These are phyloP conservation scores for Nymphalis io DNA, from an alignment of 1,140 invertebrate species.

Conservation along the genomic window DNA sequence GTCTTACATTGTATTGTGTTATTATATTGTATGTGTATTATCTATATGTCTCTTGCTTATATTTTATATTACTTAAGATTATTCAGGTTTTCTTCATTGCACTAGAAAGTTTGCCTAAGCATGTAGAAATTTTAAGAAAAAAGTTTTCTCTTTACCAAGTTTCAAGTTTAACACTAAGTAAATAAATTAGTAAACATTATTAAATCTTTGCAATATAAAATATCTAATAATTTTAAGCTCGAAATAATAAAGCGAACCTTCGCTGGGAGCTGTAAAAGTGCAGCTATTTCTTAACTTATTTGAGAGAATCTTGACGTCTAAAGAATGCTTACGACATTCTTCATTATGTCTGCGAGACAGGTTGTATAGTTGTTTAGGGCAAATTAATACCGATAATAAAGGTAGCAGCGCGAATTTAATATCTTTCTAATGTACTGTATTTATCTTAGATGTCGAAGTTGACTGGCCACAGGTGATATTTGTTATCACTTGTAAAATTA, in stretches of 20 bases:
- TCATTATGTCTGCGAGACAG: not conserved
- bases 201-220: too few species aligned
- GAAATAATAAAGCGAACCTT: not conserved
- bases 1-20: too few species aligned
- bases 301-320: not conserved
- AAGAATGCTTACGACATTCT: not conserved
- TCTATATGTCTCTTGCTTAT: too few species aligned
- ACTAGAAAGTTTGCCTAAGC: too few species aligned
- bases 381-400: constrained; percentile 7
- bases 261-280: not conserved
- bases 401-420: not conserved
- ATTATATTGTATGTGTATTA: too few species aligned
- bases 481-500: not conserved
- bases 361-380: not conserved
- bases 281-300: not conserved
- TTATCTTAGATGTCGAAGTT: not conserved
- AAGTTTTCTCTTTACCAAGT: too few species aligned
- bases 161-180: too few species aligned
- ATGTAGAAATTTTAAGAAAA: too few species aligned
- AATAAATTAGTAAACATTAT: too few species aligned
- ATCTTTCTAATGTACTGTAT: not conserved
- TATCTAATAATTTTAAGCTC: not conserved
- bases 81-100: too few species aligned
- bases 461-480: not conserved
- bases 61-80: too few species aligned